Evolutionary conservation across 2,797 vertebrate genomes (phyloP), one percentile per base, ranked within the genome.

Genomic region (Carapus acus): DNA sequence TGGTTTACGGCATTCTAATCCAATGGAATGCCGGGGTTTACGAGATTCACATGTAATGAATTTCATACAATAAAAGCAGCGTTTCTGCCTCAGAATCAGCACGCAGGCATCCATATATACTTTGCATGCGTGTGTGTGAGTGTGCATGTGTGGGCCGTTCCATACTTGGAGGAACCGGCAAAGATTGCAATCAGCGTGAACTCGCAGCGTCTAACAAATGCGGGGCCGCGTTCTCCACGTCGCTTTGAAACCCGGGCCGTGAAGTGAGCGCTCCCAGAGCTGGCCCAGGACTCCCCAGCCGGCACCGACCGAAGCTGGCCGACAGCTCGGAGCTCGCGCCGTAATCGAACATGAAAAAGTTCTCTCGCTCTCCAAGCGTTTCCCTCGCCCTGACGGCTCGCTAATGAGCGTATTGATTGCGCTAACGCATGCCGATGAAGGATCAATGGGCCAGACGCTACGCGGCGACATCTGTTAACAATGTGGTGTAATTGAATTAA

Each of bases 391-490:
- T 61, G 72, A 75, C 68, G 67, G 69, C 48, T 64, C n/a, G 0
- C 77, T 82, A 87, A 86, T 83, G 74, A 84, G 65, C 56, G 56
- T 80, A 82, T 76, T 83, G 78, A 81, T 79, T 84, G 74, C 71
- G 80, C 65, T 54, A 78, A 83, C 74, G 76, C 73, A 77, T 82
- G 73, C 72, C 79, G 76, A 83, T 84, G 71, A 80, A 73, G 72
- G 73, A 84, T 80, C 80, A 79, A 79, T 74, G 67, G 77, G 52
- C 62, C 38, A 31, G 61, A 57, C 44, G 36, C 49, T 6, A 46
- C 49, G 57, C 49, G 64, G 59, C 83, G 80, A 86, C 85, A 88
- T 88, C 82, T 87, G 85, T 80, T 85, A 85, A 83, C 83, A 87
- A 87, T 85, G 79, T 43, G 64, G 70, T 15, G 20, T 82, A 71